phyloP scores from a whole-genome alignment of 2,113 vertebrate species.

The Leiothrix lutea region DNA sequence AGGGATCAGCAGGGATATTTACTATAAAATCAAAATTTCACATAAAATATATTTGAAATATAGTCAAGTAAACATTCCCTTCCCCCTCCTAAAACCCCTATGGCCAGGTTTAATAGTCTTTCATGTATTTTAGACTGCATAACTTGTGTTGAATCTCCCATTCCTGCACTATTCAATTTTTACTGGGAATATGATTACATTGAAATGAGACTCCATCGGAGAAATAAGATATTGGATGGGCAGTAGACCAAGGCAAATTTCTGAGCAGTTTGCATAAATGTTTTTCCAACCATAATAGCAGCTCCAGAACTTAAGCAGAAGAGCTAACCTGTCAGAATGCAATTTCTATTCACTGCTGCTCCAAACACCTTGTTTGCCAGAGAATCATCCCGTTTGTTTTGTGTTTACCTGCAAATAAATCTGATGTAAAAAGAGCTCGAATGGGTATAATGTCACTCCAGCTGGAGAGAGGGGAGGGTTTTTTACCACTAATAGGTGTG shows the following conservation, averaged over 20 bases:
- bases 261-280: constrained; percentile 50
- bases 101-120: constrained; percentile 6
- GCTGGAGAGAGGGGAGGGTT: background rate
- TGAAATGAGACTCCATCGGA: constrained; percentile 54
- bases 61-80: background rate
- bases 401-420: background rate
- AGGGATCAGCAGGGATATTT: background rate
- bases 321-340: constrained; percentile 23
- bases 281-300: constrained; percentile 23
- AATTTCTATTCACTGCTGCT: constrained; percentile 28
- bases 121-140: constrained; percentile 17
- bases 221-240: constrained; percentile 52
- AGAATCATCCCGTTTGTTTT: background rate
- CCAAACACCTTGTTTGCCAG: background rate
- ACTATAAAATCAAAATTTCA: constrained; percentile 4
- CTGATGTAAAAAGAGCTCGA: background rate
- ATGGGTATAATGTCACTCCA: background rate
- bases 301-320: background rate
- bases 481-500: background rate
- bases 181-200: constrained; percentile 57
- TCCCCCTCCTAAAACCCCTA: background rate
- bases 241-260: constrained; percentile 54
- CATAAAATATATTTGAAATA: background rate
- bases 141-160: constrained; percentile 12
- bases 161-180: constrained; percentile 29